Percentiles rank a stretch among this genome's conserved stretches.
Conservation (phyloP, 2,888 invertebrate genomes). For the Nycteola revayana region DNA sequence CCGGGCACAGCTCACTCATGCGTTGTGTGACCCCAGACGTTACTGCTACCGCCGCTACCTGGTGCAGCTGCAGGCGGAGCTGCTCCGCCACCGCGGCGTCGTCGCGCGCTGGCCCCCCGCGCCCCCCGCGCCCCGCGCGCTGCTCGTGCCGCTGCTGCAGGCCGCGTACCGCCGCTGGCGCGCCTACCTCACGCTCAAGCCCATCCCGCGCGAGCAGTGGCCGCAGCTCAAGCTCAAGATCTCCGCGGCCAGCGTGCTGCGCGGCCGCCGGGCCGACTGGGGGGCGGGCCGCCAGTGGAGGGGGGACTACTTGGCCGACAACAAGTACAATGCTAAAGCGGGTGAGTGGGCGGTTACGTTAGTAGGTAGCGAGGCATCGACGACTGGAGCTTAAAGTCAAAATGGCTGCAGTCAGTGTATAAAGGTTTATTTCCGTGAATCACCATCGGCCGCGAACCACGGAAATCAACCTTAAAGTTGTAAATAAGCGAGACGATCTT, state of each 20-base stretch:
- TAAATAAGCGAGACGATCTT: too few relatives aligned
- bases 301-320: constrained; percentile 67
- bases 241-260: constrained; percentile 61
- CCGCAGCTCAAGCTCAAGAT: constrained; percentile 86
- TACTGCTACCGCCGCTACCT: constrained; percentile 71
- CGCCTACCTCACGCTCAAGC: constrained; percentile 91
- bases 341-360: too few relatives aligned
- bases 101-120: constrained; percentile 88
- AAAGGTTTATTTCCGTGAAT: too few relatives aligned
- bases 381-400: too few relatives aligned
- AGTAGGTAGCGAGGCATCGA: too few relatives aligned
- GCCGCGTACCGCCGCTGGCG: constrained; percentile 91
- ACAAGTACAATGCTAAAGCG: constrained; percentile 52
- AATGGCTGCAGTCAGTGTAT: too few relatives aligned
- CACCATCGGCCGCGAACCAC: too few relatives aligned
- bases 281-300: constrained; percentile 59
- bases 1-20: too few relatives aligned
- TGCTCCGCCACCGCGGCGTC: constrained; percentile 45
- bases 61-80: constrained; percentile 48
- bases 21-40: constrained; percentile 61
- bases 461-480: too few relatives aligned
- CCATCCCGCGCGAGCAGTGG: constrained; percentile 87
- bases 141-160: constrained; percentile 74
- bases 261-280: constrained; percentile 55
- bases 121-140: constrained; percentile 85